Base-by-base conservation (phyloP, 2,888 invertebrate genomes). In the Eledona agricola region DNA sequence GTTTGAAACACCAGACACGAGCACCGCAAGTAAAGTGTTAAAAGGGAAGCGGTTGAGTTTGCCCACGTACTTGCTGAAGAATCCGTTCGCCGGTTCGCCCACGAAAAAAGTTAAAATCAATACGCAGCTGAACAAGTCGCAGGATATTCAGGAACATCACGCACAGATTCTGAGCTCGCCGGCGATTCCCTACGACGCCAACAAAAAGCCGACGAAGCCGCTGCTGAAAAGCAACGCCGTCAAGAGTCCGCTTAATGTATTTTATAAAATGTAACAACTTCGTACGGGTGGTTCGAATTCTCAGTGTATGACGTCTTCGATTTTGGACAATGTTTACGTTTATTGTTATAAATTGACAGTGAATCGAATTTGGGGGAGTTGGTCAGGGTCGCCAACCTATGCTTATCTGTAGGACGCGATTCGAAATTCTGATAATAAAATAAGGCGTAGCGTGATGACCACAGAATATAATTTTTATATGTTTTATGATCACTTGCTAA, bases 241-340 rank as follows among this genome's bases (percentile, higher is more conserved):
- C 2, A 78, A 84, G 1, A 83, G 85, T 0, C 90, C 89, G 0
- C 86, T 90, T 1, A 88, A 90, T 74, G 90, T 90, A 0, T 90
- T 89, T 74, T 87, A 88, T 64, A 86, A 6, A 13, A 12, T 34
- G 19, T 9, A 19, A 7, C 10, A 28, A 1, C 15, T 34, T 34
- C 7, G 3, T 10, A 11, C 4, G 6, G 2, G n/a, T n/a, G n/a
- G n/a, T n/a, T n/a, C n/a, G n/a, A n/a, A n/a, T n/a, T n/a, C n/a
- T n/a, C n/a, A n/a, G n/a, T n/a, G n/a, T n/a, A n/a, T n/a, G n/a
- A n/a, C n/a, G n/a, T n/a, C n/a, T n/a, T n/a, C n/a, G n/a, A n/a
- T n/a, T n/a, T n/a, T n/a, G n/a, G n/a, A n/a, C n/a, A n/a, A n/a
- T n/a, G n/a, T n/a, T n/a, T n/a, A n/a, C n/a, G n/a, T n/a, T n/a